Base-by-base conservation (phyloP, 2,113 vertebrate genomes). In the Gallinago jamesoni region DNA sequence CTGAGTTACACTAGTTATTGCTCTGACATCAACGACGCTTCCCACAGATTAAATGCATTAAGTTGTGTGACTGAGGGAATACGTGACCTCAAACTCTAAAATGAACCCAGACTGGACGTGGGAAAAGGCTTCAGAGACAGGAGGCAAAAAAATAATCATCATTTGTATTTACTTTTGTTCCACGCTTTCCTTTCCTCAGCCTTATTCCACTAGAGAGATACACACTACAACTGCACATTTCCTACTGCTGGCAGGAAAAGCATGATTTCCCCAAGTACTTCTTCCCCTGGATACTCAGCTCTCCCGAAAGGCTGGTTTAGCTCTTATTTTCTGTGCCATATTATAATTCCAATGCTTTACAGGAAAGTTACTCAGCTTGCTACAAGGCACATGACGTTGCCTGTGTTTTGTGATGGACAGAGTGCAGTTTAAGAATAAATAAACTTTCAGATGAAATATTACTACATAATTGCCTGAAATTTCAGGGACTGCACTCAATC, bases 21-120 rank as follows among this genome's bases (percentile, higher is more conserved):
- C 80, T 75, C 74, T 48, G 52, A 16, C 25, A 84, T 20, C 45
- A n/a, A 0, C 35, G 0, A 0, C 0, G 3, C 37, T 73, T 82
- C 63, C 47, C 41, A n/a, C 53, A 17, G 37, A 53, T 57, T 41
- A 66, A 66, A 78, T 23, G 24, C 56, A 60, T 39, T 60, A 52
- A 33, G 66, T 35, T 14, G 16, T 27, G 20, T 0, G 11, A 77
- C 59, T 2, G 31, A 81, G 41, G 86, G 37, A 77, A 88, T 3
- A 33, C 7, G 10, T 1, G 7, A 47, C 47, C 35, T 76, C 20
- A 41, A 85, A 16, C 33, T 53, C 63, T 27, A 78, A 59, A 86
- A 52, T 3, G 0, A 66, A 15, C 17, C 6, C 2, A 19, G 73
- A 13, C 14, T 8, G 68, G 31, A 30, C 24, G 2, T 0, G 27